A percentile compares a stretch with the other conserved stretches of the same genome.
Evolutionary conservation across 2,797 vertebrate species (phyloP).

Genomic region (Sciurus carolinensis): DNA sequence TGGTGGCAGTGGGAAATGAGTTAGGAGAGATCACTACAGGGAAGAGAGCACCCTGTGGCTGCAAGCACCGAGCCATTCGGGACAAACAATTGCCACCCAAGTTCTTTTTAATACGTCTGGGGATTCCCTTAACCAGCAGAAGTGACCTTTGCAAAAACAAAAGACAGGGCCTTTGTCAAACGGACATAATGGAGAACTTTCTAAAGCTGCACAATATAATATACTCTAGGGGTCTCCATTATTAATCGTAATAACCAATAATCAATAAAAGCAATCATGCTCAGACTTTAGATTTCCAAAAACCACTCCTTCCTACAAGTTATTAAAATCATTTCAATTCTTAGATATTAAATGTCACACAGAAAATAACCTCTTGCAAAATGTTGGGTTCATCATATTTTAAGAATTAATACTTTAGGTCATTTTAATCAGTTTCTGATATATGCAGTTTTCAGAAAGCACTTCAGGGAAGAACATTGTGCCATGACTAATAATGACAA

Average conservation of each 20-base stretch:
- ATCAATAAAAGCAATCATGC: conserved; percentile 54
- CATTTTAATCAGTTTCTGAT: conserved; percentile 92
- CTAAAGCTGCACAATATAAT: not conserved
- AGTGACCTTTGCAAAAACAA: not conserved
- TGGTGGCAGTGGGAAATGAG: not conserved
- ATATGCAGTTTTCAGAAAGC: conserved; percentile 90
- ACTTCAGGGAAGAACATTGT: conserved; percentile 89
- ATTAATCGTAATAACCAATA: conserved; percentile 72
- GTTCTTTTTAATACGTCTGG: not conserved
- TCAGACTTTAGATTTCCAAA: conserved; percentile 83
- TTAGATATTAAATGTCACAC: conserved; percentile 89
- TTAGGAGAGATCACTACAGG: not conserved
- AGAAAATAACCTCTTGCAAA: conserved; percentile 89
- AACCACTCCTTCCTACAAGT: conserved; percentile 83
- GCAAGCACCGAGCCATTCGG: too few relatives aligned
- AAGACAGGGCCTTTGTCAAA: not conserved
- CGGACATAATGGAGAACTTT: not conserved
- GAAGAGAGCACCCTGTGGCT: not conserved
- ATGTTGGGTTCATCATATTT: conserved; percentile 90
- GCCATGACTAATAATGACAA: conserved; percentile 90
- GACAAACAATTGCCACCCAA: not conserved
- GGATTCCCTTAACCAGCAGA: not conserved
- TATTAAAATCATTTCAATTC: conserved; percentile 87
- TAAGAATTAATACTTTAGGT: conserved; percentile 90
- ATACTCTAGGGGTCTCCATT: not conserved